These are phyloP conservation scores for Geotrypetes seraphini DNA, from an alignment of 2,797 vertebrate species.

Conservation along the genomic window DNA sequence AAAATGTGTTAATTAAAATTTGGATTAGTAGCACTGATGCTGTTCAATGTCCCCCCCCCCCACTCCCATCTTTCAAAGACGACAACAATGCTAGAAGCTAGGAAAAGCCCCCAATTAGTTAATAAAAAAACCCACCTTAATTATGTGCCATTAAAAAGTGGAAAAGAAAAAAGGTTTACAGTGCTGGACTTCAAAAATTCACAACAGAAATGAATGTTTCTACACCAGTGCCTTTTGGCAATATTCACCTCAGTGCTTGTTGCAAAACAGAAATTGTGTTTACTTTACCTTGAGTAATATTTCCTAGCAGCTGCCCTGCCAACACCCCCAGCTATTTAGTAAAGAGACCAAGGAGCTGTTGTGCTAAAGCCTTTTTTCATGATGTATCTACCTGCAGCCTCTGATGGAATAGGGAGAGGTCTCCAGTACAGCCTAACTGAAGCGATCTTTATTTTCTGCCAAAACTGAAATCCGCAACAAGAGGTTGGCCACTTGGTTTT, in stretches of 20 bases:
- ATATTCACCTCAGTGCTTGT: constrained; percentile 7
- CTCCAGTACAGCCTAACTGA: too few species aligned
- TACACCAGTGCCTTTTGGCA: constrained; percentile 18
- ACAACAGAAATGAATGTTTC: constrained; percentile 4
- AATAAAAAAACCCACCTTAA: too few species aligned
- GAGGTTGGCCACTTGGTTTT: too few species aligned
- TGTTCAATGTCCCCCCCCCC: too few species aligned
- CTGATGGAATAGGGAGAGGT: not conserved
- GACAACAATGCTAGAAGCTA: not conserved
- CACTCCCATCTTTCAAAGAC: too few species aligned
- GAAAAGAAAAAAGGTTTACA: too few species aligned
- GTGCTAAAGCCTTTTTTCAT: rapidly evolving
- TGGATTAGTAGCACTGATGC: too few species aligned
- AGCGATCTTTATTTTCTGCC: too few species aligned
- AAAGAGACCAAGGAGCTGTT: not conserved
- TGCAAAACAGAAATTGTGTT: not conserved
- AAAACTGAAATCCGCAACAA: too few species aligned
- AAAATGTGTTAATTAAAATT: too few species aligned
- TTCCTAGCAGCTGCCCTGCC: not conserved
- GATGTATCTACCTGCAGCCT: not conserved
- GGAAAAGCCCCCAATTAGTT: not conserved
- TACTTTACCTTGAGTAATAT: not conserved
- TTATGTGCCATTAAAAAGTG: too few species aligned
- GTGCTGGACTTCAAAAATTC: too few species aligned
- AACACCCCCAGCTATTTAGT: not conserved